phyloP scores from a whole-genome alignment of 2,888 invertebrate species.

The Mythimna ferrago region DNA sequence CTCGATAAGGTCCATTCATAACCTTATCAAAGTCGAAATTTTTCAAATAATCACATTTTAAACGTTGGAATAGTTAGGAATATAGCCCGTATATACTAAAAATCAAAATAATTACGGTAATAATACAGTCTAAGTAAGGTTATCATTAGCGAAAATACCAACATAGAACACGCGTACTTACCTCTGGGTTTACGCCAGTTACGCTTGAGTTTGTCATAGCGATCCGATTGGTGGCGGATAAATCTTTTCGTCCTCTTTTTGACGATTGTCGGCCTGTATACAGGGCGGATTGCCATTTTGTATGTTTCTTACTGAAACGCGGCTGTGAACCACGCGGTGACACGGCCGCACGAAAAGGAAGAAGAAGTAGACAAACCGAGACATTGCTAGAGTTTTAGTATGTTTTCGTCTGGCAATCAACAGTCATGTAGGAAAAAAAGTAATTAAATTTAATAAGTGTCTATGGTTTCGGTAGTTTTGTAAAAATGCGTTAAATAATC shows the following conservation, averaged over 20 bases:
- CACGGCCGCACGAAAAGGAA: constrained; percentile 90
- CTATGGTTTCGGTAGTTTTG: constrained; percentile 36
- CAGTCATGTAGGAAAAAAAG: constrained; percentile 30
- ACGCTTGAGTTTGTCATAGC: constrained; percentile 98
- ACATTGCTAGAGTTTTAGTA: constrained; percentile 80
- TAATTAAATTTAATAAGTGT: constrained; percentile 30
- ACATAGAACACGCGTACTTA: constrained; percentile 69
- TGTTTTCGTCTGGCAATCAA: constrained; percentile 71
- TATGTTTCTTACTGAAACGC: constrained; percentile 83
- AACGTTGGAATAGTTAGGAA: background rate
- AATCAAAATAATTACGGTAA: background rate
- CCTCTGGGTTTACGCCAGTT: constrained; percentile 99
- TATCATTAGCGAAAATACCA: constrained; percentile 33
- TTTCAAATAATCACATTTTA: background rate
- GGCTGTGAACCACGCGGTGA: constrained; percentile 90
- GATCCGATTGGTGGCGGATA: constrained; percentile 99
- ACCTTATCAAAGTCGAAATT: constrained; percentile 28
- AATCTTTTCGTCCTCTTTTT: constrained; percentile 99
- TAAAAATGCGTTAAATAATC: too few relatives aligned
- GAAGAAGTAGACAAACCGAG: constrained; percentile 84
- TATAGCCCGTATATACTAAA: background rate
- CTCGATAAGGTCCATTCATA: constrained; percentile 29
- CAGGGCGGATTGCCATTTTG: constrained; percentile 97
- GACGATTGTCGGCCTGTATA: constrained; percentile 96
- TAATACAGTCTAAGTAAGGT: constrained; percentile 43